These are phyloP conservation scores for Margarornis squamiger DNA, from an alignment of 2,797 vertebrate genomes.

Conservation along the genomic window DNA sequence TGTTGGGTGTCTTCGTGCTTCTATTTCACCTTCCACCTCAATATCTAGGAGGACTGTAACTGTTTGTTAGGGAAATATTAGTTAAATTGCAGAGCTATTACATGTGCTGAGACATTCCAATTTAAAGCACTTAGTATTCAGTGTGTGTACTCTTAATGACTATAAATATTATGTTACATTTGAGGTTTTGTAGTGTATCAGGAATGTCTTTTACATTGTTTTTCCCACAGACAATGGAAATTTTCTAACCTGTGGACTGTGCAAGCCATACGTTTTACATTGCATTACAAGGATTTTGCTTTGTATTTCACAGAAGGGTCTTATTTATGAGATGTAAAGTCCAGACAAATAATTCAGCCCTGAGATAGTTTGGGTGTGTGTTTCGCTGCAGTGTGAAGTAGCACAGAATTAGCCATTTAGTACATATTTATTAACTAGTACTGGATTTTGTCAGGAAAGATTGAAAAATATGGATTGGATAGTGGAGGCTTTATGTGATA, in stretches of 20 bases:
- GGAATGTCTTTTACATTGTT: neutral
- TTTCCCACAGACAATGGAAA: neutral
- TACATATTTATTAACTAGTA: neutral
- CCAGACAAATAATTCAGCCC: neutral
- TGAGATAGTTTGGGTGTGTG: neutral
- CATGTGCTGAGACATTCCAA: neutral
- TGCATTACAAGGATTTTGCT: neutral
- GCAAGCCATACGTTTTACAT: neutral
- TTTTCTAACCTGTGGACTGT: neutral
- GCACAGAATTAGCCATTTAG: neutral
- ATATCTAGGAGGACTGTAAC: neutral
- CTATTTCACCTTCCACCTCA: constrained; percentile 44
- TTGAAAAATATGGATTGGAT: neutral
- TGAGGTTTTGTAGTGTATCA: neutral
- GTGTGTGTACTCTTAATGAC: constrained; percentile 1
- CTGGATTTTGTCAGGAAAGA: neutral
- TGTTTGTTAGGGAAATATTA: constrained; percentile 23
- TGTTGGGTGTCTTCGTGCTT: neutral
- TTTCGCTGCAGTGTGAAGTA: neutral
- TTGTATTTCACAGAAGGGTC: neutral
- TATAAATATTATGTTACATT: neutral
- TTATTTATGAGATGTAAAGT: neutral
- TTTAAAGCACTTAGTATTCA: constrained; percentile 1
- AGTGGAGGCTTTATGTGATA: neutral
- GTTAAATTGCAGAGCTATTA: constrained; percentile 26